Conservation (phyloP, 2,888 invertebrate genomes). For the Apeira syringaria region DNA sequence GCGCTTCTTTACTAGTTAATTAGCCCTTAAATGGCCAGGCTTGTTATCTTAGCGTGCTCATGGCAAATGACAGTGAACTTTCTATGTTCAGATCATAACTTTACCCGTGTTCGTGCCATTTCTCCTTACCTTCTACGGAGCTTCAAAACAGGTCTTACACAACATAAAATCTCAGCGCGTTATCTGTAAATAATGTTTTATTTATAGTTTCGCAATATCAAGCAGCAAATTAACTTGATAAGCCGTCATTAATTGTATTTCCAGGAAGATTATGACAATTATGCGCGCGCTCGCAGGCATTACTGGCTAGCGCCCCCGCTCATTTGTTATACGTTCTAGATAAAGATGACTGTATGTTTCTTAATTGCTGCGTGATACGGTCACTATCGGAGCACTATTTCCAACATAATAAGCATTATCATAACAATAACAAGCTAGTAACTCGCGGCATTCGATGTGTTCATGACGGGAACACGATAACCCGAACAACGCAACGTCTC, state of each 20-base stretch:
- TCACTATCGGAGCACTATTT: slow-evolving; percentile 74
- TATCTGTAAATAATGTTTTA: slow-evolving; percentile 12
- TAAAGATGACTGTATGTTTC: slow-evolving; percentile 63
- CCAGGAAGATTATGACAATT: slow-evolving; percentile 59
- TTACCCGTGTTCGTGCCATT: background rate
- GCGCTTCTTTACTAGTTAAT: slow-evolving; percentile 9
- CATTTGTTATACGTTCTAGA: slow-evolving; percentile 56
- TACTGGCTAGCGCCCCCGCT: slow-evolving; percentile 48
- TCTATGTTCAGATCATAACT: slow-evolving; percentile 10
- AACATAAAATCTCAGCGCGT: slow-evolving; percentile 2
- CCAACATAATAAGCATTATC: slow-evolving; percentile 81
- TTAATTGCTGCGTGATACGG: slow-evolving; percentile 78
- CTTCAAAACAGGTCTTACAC: slow-evolving; percentile 3
- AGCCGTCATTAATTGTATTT: slow-evolving; percentile 38
- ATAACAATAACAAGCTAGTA: slow-evolving; percentile 77
- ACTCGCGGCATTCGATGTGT: slow-evolving; percentile 59
- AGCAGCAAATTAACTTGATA: slow-evolving; percentile 22
- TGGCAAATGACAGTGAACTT: slow-evolving; percentile 3
- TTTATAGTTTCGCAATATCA: slow-evolving; percentile 18
- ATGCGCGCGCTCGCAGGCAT: slow-evolving; percentile 43
- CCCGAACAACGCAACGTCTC: slow-evolving; percentile 40
- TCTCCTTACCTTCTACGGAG: slow-evolving; percentile 9
- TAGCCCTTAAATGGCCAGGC: slow-evolving; percentile 11
- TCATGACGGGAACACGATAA: slow-evolving; percentile 56
- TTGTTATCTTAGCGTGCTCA: slow-evolving; percentile 9